Evolutionary conservation across 1,140 invertebrate species (phyloP), one percentile per base, ranked within the genome.

Genomic region (Diabrotica undecimpunctata): DNA sequence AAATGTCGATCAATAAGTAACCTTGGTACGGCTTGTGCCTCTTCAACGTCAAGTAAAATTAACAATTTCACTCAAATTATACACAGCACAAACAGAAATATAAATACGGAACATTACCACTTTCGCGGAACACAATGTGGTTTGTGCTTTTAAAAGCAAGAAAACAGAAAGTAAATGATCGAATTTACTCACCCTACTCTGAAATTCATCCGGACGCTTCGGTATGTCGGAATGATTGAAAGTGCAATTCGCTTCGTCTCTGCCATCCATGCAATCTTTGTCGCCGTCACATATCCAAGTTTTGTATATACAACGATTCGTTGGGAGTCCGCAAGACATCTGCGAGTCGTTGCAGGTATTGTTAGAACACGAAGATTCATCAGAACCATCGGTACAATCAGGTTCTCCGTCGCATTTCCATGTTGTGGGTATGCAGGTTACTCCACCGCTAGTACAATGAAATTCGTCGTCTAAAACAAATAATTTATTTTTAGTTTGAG

Each of bases 211-310:
- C 10, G 62, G 50, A 9, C 50, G 6, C 35, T 60, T 68, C 0
- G 67, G 39, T 35, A 53, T 51, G 39, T 66, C 62, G 1, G 67
- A 41, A 41, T 38, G 62, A 39, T 14, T 36, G 4, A 46, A 66
- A 0, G 81, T 83, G 67, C 90, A 92, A 65, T 92, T 87, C 0
- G 80, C 78, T 77, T 95, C 93, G 75, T 93, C 91, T 0, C 85
- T 87, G 2, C 82, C 82, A 69, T 88, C 85, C 0, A 79, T 70
- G 70, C 88, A 90, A 69, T 91, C 88, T 59, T 83, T 81, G 66
- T 90, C 87, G 0, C 88, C 88, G 74, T 92, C 90, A 78, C 90
- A 92, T 2, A 81, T 78, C 90, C 90, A 92, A 11, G 86, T 84
- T 35, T 80, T 83, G 0, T 88, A 86, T 54, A 95, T 92, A 72